A percentile compares a stretch with the other conserved stretches of the same genome.
Conservation (phyloP, 1,140 invertebrate species). For the Holcopasites calliopsidis region DNA sequence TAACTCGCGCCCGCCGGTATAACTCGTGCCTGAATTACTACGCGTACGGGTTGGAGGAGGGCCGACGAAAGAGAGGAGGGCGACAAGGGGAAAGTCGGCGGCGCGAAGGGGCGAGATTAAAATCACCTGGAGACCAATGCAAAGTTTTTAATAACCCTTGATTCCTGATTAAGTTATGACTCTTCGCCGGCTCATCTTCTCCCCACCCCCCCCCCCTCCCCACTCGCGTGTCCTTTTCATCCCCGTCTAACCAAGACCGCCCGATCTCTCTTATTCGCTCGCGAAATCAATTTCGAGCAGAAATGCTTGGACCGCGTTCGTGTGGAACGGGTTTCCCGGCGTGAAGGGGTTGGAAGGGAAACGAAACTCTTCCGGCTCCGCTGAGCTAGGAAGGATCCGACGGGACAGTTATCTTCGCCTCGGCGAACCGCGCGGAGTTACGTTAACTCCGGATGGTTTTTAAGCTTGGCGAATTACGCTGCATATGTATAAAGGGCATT, state of each 20-base stretch:
- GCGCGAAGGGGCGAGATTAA: slow-evolving; percentile 68
- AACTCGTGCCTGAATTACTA: slow-evolving; percentile 67
- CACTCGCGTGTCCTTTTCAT: slow-evolving; percentile 10
- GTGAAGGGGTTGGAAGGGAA: slow-evolving; percentile 24
- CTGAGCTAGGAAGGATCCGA: slow-evolving; percentile 59
- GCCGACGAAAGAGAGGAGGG: too few species aligned
- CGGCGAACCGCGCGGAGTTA: slow-evolving; percentile 25
- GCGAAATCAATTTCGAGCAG: slow-evolving; percentile 57
- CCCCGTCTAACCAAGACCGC: background rate
- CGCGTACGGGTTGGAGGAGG: slow-evolving; percentile 42
- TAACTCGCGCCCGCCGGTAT: slow-evolving; percentile 69
- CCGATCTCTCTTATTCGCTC: background rate
- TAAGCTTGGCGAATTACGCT: slow-evolving; percentile 3
- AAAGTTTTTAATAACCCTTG: slow-evolving; percentile 76
- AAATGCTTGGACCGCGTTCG: slow-evolving; percentile 57
- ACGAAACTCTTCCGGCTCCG: slow-evolving; percentile 52
- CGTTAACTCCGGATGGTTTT: slow-evolving; percentile 15
- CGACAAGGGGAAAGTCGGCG: slow-evolving; percentile 8
- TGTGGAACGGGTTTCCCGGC: slow-evolving; percentile 17
- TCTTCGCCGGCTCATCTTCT: slow-evolving; percentile 48
- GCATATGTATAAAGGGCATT: slow-evolving; percentile 5
- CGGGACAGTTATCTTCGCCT: slow-evolving; percentile 47
- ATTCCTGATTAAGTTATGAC: slow-evolving; percentile 74
- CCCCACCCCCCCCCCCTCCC: background rate
- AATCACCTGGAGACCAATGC: slow-evolving; percentile 70